Base-by-base conservation (phyloP, 2,888 invertebrate species). In the Melieria picta region DNA sequence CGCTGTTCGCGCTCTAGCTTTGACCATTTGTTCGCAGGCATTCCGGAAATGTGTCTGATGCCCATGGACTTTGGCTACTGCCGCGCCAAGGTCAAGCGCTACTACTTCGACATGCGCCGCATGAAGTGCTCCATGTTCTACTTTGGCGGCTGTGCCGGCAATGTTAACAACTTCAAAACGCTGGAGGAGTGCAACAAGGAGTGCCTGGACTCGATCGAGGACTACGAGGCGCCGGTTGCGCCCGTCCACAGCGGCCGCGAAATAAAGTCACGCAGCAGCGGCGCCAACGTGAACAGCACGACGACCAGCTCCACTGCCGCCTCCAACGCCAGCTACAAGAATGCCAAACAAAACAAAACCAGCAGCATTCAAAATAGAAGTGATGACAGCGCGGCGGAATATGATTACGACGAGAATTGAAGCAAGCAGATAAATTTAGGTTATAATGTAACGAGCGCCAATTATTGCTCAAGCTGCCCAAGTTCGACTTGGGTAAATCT, bases 101-200 rank as follows among this genome's bases (percentile, higher is more conserved):
- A 92, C 91, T 91, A 91, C 81, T 95, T 91, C 85, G 91, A 93
- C 79, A 81, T 89, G 50, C 75, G 80, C 56, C 80, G 81, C 70
- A 80, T 80, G 77, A 78, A 78, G 70, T 95, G 95, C 83, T 86
- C 90, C 61, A 90, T 91, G 63, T 95, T 95, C 84, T 89, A 89
- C 67, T 95, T 92, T 84, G 93, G 93, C 11, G 91, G 91, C 7
- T 91, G 91, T 78, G 87, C 92, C 68, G 94, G 94, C 9, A 94
- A 94, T 82, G 89, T 90, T 76, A 94, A 94, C 82, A 93, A 93
- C 81, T 94, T 94, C 84, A 87, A 90, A 63, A 89, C 90, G 0
- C 84, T 87, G 62, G 89, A 91, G 43, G 91, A 92, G 77, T 93
- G 93, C 79, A 78, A 79, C 62, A 67, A 77, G 10, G 63, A 73